Percentiles rank a stretch among this genome's conserved stretches.
Evolutionary conservation across 2,888 invertebrate genomes (phyloP).

Genomic region (Drosophila subquinaria): DNA sequence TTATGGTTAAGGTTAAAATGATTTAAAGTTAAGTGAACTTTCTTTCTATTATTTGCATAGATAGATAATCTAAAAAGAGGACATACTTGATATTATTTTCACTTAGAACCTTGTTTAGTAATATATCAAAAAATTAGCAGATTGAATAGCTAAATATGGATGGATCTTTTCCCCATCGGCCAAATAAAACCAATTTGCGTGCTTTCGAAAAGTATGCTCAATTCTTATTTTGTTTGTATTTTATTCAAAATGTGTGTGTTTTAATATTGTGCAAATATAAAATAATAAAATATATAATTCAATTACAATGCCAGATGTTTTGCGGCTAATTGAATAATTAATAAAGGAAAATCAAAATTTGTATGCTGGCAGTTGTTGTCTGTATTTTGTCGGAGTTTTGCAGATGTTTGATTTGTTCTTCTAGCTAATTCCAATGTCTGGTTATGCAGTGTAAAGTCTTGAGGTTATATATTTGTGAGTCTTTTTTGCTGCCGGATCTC

Average conservation of each 20-base stretch:
- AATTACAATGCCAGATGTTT: constrained; percentile 58
- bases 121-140: too few relatives aligned
- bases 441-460: constrained; percentile 40
- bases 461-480: constrained; percentile 55
- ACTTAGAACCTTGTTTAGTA: too few relatives aligned
- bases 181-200: constrained; percentile 60
- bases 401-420: constrained; percentile 3
- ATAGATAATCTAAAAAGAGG: too few relatives aligned
- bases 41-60: too few relatives aligned
- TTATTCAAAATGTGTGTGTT: constrained; percentile 65
- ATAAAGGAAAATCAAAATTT: constrained; percentile 33
- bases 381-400: constrained; percentile 31
- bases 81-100: too few relatives aligned
- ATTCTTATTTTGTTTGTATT: constrained; percentile 67
- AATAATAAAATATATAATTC: constrained; percentile 33
- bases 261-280: constrained; percentile 66
- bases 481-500: constrained; percentile 47
- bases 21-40: too few relatives aligned
- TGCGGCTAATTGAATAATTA: constrained; percentile 11
- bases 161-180: background rate
- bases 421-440: constrained; percentile 17
- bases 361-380: constrained; percentile 69
- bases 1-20: too few relatives aligned
- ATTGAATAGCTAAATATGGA: background rate
- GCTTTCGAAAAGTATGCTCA: constrained; percentile 73